Conservation (phyloP, 2,797 vertebrate species). For the Telmatherina bonti region DNA sequence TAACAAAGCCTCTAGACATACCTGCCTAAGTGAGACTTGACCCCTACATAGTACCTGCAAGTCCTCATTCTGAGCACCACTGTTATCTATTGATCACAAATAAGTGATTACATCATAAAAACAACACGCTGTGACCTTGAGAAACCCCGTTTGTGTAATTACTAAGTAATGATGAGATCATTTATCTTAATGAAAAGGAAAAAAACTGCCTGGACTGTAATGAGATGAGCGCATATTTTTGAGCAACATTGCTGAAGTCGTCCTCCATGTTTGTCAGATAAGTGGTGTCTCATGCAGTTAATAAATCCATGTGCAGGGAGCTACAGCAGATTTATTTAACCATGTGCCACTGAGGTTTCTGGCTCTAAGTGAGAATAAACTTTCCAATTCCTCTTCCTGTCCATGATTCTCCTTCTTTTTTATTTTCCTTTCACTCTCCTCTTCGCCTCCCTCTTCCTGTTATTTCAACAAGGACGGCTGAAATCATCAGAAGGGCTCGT, state of each 20-base stretch:
- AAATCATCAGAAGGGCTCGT: constrained; percentile 42
- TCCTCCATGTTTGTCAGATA: constrained; percentile 4
- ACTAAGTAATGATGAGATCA: constrained; percentile 11
- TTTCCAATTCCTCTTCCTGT: constrained; percentile 2
- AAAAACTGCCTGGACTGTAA: constrained; percentile 19
- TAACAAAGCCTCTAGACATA: too few relatives aligned
- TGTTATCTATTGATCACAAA: background rate
- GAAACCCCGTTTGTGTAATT: background rate
- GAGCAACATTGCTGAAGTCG: constrained; percentile 4
- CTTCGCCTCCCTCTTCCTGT: constrained; percentile 49
- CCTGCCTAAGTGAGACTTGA: background rate
- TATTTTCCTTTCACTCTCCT: constrained; percentile 5
- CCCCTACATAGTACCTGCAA: background rate
- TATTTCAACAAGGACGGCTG: constrained; percentile 44
- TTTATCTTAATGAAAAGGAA: constrained; percentile 18
- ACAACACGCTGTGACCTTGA: constrained; percentile 27
- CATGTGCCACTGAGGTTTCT: too few relatives aligned
- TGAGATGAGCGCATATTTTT: background rate
- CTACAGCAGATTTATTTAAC: background rate
- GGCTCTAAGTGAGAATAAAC: too few relatives aligned
- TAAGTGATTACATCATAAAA: background rate
- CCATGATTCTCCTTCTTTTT: constrained; percentile 1
- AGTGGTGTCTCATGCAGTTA: background rate
- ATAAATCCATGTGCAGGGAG: background rate
- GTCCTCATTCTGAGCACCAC: background rate